Conservation (phyloP, 92 coral and sea anemone species). For the Montipora capitata region DNA sequence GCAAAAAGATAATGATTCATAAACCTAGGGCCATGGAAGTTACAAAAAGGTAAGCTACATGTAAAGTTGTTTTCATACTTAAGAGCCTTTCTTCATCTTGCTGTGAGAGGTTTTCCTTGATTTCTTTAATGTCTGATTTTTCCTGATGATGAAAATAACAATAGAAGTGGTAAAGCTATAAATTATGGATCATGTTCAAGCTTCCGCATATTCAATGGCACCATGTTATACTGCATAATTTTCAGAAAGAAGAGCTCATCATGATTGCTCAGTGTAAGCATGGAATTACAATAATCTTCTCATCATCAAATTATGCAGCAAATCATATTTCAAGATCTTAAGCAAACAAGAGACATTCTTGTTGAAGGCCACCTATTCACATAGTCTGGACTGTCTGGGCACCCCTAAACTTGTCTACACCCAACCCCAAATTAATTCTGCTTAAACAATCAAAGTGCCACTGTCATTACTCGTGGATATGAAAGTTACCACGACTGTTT, state of each 20-base stretch:
- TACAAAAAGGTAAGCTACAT: too few relatives aligned
- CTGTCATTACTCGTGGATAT: too few relatives aligned
- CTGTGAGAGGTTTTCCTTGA: constrained; percentile 81
- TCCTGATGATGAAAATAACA: constrained; percentile 36
- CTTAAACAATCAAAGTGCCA: too few relatives aligned
- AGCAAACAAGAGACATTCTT: too few relatives aligned
- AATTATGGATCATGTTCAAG: not conserved
- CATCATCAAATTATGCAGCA: constrained; percentile 38
- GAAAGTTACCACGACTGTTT: too few relatives aligned
- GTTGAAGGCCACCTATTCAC: too few relatives aligned
- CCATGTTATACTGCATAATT: constrained; percentile 17
- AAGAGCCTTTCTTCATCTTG: constrained; percentile 70
- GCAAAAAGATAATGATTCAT: too few relatives aligned
- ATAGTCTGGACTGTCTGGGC: too few relatives aligned
- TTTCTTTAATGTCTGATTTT: constrained; percentile 73
- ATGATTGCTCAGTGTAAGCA: constrained; percentile 39
- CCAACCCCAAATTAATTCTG: too few relatives aligned
- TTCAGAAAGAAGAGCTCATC: constrained; percentile 34
- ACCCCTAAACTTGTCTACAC: too few relatives aligned
- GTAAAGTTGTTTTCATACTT: constrained; percentile 2
- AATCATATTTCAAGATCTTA: not conserved
- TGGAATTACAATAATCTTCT: constrained; percentile 12
- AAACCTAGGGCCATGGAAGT: too few relatives aligned
- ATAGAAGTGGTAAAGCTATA: not conserved
- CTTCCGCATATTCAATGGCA: not conserved